These are phyloP conservation scores for Phyllotis vaccarum DNA, from an alignment of 2,797 vertebrate species.

Conservation along the genomic window DNA sequence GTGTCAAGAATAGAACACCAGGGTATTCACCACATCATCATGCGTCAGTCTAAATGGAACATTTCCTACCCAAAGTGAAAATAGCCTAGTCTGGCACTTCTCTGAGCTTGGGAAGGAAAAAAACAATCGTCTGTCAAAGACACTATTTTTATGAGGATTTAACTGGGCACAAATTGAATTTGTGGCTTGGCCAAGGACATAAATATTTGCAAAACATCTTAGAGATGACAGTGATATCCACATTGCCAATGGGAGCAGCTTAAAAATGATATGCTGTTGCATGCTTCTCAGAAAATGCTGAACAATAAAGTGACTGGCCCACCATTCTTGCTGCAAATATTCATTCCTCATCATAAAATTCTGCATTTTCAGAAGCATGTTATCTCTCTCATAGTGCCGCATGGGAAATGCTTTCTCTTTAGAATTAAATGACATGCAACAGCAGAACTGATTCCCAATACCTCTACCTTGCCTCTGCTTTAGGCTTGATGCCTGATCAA, in stretches of 20 bases:
- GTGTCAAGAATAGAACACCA: conserved; percentile 65
- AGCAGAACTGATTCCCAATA: neutral
- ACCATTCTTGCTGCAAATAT: neutral
- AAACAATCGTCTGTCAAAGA: conserved; percentile 82
- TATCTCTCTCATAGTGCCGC: neutral
- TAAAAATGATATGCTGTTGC: conserved; percentile 45
- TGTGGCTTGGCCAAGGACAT: conserved; percentile 75
- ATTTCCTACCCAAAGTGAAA: conserved; percentile 82
- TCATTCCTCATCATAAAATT: neutral
- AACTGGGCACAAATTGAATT: conserved; percentile 73
- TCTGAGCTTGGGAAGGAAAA: conserved; percentile 75
- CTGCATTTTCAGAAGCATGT: neutral
- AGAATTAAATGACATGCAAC: neutral
- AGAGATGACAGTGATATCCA: conserved; percentile 54
- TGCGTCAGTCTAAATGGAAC: conserved; percentile 76
- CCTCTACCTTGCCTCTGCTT: neutral
- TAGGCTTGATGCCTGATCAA: neutral
- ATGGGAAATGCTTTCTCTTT: neutral
- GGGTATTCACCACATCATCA: conserved; percentile 54
- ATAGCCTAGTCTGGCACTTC: conserved; percentile 75
- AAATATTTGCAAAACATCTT: conserved; percentile 77
- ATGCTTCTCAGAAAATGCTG: conserved; percentile 27
- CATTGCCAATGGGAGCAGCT: neutral
- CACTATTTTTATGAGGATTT: conserved; percentile 80
- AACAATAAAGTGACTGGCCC: neutral